Evolutionary conservation across 2,888 invertebrate species (phyloP), one percentile per base, ranked within the genome.

Genomic region (Parnassius orleans): DNA sequence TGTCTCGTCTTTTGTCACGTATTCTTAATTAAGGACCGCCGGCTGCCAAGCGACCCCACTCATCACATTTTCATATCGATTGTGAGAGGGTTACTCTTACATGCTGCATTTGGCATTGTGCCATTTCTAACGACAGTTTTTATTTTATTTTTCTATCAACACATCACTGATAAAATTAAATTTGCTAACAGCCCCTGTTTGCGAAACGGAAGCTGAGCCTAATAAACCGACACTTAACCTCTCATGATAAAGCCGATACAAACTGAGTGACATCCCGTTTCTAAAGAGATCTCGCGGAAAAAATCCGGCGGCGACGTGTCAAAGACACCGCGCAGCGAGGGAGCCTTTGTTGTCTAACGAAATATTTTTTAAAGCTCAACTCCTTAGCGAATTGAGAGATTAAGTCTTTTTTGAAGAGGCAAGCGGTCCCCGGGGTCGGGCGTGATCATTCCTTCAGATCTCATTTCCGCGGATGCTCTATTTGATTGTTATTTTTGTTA

Each of bases 401-500:
- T 91, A 92, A 90, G 91, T 91, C 86, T 79, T 88, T 85, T 93
- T 93, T 93, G 92, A 93, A 93, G 92, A 93, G 93, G 92, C 92
- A 92, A 92, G 91, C 86, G 91, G 87, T 92, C 92, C 91, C 92
- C 82, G 87, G 90, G 92, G 92, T 84, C 86, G 87, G 76, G 81
- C 81, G 87, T 82, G 89, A 92, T 90, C 88, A 87, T 87, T 90
- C 86, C 86, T 87, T 87, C 86, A 83, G 89, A 90, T 90, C 91
- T 90, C 90, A 90, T 91, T 91, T 90, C 87, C 88, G 83, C 77
- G 86, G 85, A 90, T 89, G 89, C 83, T 90, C 88, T 87, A 84
- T 86, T 90, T 89, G 90, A 90, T 90, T 91, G 90, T 91, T 90
- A 90, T 90, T 90, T 90, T 87, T 89, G 88, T 88, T 84, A 83